phyloP scores from a whole-genome alignment of 2,888 invertebrate species.

The Plagodis pulveraria region DNA sequence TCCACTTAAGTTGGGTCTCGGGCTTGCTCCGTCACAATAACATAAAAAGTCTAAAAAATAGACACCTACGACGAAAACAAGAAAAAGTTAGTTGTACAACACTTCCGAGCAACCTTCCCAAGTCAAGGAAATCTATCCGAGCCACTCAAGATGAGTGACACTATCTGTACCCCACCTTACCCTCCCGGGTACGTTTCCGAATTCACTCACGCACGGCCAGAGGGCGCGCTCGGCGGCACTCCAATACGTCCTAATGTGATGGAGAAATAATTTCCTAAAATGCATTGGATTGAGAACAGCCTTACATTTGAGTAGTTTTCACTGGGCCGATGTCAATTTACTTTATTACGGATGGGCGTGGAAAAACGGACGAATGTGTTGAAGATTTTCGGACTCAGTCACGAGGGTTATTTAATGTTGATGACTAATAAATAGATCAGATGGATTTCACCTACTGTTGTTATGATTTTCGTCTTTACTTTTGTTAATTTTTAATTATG shows the following conservation, averaged over 20 bases:
- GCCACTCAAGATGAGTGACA: slow-evolving; percentile 52
- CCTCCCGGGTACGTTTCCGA: slow-evolving; percentile 51
- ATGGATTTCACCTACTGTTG: too few species aligned
- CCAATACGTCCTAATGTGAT: slow-evolving; percentile 76
- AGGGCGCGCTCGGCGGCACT: slow-evolving; percentile 73
- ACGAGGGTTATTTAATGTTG: neutral
- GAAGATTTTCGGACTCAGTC: neutral
- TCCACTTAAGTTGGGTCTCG: too few species aligned
- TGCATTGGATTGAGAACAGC: slow-evolving; percentile 72
- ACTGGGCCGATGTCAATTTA: slow-evolving; percentile 66
- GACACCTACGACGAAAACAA: too few species aligned
- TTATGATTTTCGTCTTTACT: too few species aligned
- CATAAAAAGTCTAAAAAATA: too few species aligned
- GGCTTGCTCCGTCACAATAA: too few species aligned
- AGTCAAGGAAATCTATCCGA: slow-evolving; percentile 35
- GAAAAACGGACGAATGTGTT: slow-evolving; percentile 19
- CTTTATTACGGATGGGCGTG: slow-evolving; percentile 56
- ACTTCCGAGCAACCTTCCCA: slow-evolving; percentile 3
- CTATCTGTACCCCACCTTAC: slow-evolving; percentile 28
- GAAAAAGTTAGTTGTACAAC: neutral
- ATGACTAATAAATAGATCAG: too few species aligned
- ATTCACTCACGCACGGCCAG: slow-evolving; percentile 75
- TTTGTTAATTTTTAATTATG: too few species aligned
- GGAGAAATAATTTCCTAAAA: slow-evolving; percentile 79
- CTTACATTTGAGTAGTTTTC: slow-evolving; percentile 71